phyloP scores from a whole-genome alignment of 2,888 invertebrate genomes.

The Aromia moschata region DNA sequence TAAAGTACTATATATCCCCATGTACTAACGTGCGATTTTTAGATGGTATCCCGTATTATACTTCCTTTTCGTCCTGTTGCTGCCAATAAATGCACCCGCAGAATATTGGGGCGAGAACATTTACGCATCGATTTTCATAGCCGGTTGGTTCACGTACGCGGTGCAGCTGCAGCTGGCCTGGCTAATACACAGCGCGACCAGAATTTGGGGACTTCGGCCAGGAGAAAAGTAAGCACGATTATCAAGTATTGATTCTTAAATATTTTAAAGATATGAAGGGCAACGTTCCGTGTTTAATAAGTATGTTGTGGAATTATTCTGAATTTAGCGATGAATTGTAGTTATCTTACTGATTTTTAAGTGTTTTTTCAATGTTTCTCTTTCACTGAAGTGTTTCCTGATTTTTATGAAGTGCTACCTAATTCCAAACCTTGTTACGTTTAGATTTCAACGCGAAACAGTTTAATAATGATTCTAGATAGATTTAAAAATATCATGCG shows the following conservation, averaged over 20 bases:
- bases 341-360: too few species aligned
- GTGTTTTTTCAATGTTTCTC: too few species aligned
- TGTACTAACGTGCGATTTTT: conserved; percentile 22
- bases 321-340: too few species aligned
- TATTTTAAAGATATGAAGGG: background rate
- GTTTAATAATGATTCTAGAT: too few species aligned
- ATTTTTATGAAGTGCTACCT: too few species aligned
- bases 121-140: conserved; percentile 69
- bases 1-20: too few species aligned
- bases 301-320: too few species aligned
- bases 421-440: too few species aligned
- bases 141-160: conserved; percentile 75
- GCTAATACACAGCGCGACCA: conserved; percentile 77
- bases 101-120: conserved; percentile 82
- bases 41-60: conserved; percentile 78
- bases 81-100: conserved; percentile 80
- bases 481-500: too few species aligned
- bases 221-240: conserved; percentile 72
- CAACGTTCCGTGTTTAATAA: background rate
- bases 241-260: too few species aligned
- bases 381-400: too few species aligned
- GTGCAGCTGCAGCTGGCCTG: conserved; percentile 73
- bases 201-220: conserved; percentile 77
- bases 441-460: too few species aligned
- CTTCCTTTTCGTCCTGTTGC: conserved; percentile 70